Percentiles rank a stretch among this genome's conserved stretches.
These are phyloP conservation scores for Brachypalpus laphriformis DNA, from an alignment of 2,888 invertebrate genomes.

Conservation along the genomic window DNA sequence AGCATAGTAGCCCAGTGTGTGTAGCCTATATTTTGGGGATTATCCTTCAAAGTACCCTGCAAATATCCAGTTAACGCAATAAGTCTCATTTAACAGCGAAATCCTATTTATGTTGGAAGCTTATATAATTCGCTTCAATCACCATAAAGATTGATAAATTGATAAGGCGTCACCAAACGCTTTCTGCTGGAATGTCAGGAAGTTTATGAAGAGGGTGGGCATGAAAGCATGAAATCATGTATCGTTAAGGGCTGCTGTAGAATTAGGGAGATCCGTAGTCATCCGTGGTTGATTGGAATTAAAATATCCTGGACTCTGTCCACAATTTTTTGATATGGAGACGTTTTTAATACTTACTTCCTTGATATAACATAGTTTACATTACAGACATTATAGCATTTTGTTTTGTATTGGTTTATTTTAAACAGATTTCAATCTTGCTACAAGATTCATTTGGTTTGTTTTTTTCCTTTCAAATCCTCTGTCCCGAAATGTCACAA, in stretches of 20 bases:
- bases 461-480: too few relatives aligned
- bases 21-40: constrained; percentile 10
- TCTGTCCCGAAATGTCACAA: too few relatives aligned
- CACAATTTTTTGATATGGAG: too few relatives aligned
- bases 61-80: constrained; percentile 8
- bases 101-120: not conserved
- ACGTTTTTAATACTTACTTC: too few relatives aligned
- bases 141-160: constrained; percentile 32
- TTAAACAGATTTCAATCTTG: too few relatives aligned
- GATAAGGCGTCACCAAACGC: not conserved
- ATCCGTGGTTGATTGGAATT: not conserved
- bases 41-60: constrained; percentile 14
- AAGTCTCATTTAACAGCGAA: constrained; percentile 41
- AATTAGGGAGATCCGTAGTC: not conserved
- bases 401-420: too few relatives aligned
- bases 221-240: not conserved
- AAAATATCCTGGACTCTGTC: too few relatives aligned
- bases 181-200: not conserved
- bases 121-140: constrained; percentile 29
- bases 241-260: not conserved
- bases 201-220: not conserved
- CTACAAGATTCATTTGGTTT: too few relatives aligned
- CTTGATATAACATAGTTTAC: too few relatives aligned
- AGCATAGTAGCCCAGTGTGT: not conserved
- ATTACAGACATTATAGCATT: too few relatives aligned